Evolutionary conservation across 2,888 invertebrate genomes (phyloP), one percentile per base, ranked within the genome.

Genomic region (Agrotis exclamationis): DNA sequence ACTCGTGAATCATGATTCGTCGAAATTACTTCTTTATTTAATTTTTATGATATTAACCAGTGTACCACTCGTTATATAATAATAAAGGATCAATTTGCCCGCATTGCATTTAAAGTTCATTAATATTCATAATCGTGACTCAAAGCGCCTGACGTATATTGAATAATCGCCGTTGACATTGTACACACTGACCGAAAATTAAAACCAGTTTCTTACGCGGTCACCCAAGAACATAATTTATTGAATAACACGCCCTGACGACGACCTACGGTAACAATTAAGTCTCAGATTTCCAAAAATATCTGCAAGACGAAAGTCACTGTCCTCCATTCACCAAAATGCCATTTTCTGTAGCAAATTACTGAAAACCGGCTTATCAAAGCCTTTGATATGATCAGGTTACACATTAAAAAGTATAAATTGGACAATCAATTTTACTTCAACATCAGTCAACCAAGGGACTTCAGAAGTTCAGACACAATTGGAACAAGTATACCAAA

Each of bases 371-470:
- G 71, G 83, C 71, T 78, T 59, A 9, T 33, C 22, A 74, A 70
- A 71, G 39, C 58, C 69, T 74, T 70, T 75, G 58, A 59, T 39
- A 59, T 44, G 56, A 62, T 77, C 73, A 44, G 22, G 69, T 79
- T 73, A 51, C 69, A 71, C 71, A 76, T 80, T 76, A 72, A 82
- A 80, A 63, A 79, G 84, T 89, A 89, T 89, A 89, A 85, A 89
- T 75, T 84, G 79, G 53, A 56, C 63, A 76, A 63, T 76, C 53
- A 78, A 72, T 80, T 71, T 65, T 74, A 69, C 65, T 54, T 70
- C 67, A 67, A 54, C 76, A 86, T 88, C 88, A 89, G 87, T 88
- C 82, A 66, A 79, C 65, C 47, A 48, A 71, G 44, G 47, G 33
- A 83, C 76, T 58, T 73, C 50, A 78, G 56, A 74, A 74, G 54